Evolutionary conservation across 2,888 invertebrate genomes (phyloP).

Genomic region (Limulus polyphemus): DNA sequence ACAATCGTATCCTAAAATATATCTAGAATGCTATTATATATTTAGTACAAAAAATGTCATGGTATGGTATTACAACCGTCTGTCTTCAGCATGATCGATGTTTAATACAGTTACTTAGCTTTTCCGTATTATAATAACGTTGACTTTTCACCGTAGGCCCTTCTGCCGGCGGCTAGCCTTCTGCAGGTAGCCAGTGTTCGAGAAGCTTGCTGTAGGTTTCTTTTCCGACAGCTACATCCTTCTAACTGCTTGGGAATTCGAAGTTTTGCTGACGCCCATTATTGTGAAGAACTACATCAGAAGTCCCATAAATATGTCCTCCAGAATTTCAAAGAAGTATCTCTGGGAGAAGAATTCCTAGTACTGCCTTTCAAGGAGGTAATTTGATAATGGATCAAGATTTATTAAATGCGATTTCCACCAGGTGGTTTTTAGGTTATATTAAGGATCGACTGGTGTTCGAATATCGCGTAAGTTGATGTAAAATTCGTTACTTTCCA

Average conservation of each 20-base stretch:
- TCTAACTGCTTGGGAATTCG: constrained; percentile 62
- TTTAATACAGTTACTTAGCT: too few relatives aligned
- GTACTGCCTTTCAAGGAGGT: constrained; percentile 52
- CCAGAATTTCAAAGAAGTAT: constrained; percentile 57
- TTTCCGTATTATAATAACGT: too few relatives aligned
- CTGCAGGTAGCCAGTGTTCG: constrained; percentile 55
- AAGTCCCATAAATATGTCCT: constrained; percentile 54
- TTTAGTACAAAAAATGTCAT: too few relatives aligned
- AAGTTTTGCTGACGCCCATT: constrained; percentile 59
- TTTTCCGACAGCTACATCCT: constrained; percentile 59
- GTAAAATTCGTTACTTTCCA: too few relatives aligned
- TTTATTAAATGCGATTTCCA: too few relatives aligned
- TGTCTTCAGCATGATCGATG: too few relatives aligned
- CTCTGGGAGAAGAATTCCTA: constrained; percentile 56
- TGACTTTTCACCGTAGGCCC: constrained; percentile 34
- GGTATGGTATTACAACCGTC: too few relatives aligned
- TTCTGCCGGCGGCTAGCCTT: constrained; percentile 59
- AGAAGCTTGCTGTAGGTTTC: constrained; percentile 60
- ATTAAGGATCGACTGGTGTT: too few relatives aligned
- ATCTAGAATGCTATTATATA: too few relatives aligned
- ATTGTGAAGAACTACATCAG: constrained; percentile 54
- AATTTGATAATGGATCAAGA: constrained; percentile 24
- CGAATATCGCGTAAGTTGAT: too few relatives aligned
- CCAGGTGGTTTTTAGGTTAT: too few relatives aligned
- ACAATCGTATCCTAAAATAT: too few relatives aligned